Percentiles rank a stretch among this genome's conserved stretches.
phyloP scores from a whole-genome alignment of 2,888 invertebrate species.

The Chydorus sphaericus region DNA sequence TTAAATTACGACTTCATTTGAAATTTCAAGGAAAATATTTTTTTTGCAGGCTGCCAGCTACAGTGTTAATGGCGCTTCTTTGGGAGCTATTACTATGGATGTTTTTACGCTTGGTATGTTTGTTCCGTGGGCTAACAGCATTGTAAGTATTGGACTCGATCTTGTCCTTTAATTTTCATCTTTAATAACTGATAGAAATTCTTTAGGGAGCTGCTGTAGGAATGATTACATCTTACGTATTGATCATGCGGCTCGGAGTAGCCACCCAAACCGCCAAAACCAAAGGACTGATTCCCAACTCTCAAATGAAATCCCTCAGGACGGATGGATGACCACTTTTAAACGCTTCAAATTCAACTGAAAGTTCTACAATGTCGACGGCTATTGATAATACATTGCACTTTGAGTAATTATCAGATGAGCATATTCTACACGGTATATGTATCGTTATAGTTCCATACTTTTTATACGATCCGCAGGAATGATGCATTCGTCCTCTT shows the following conservation, averaged over 20 bases:
- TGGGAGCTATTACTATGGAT: constrained; percentile 73
- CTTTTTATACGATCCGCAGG: too few species aligned
- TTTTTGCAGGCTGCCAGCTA: constrained; percentile 38
- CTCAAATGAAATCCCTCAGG: background rate
- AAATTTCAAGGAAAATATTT: too few species aligned
- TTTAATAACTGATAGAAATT: background rate
- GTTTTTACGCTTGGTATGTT: constrained; percentile 77
- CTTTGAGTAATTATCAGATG: too few species aligned
- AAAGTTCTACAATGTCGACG: too few species aligned
- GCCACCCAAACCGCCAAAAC: constrained; percentile 20
- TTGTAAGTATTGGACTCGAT: constrained; percentile 40
- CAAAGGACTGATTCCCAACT: background rate
- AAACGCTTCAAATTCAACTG: too few species aligned
- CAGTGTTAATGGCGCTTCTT: constrained; percentile 74
- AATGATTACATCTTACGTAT: constrained; percentile 19
- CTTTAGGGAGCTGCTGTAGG: constrained; percentile 24
- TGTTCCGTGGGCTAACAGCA: constrained; percentile 71
- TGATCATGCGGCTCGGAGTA: constrained; percentile 24
- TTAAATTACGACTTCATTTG: background rate
- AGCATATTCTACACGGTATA: too few species aligned
- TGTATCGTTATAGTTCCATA: too few species aligned
- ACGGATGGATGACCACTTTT: constrained; percentile 26
- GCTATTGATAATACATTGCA: too few species aligned
- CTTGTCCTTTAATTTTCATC: background rate
- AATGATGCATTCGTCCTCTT: too few species aligned